phyloP scores from a whole-genome alignment of 2,113 vertebrate genomes.

The Tupaia chinensis region DNA sequence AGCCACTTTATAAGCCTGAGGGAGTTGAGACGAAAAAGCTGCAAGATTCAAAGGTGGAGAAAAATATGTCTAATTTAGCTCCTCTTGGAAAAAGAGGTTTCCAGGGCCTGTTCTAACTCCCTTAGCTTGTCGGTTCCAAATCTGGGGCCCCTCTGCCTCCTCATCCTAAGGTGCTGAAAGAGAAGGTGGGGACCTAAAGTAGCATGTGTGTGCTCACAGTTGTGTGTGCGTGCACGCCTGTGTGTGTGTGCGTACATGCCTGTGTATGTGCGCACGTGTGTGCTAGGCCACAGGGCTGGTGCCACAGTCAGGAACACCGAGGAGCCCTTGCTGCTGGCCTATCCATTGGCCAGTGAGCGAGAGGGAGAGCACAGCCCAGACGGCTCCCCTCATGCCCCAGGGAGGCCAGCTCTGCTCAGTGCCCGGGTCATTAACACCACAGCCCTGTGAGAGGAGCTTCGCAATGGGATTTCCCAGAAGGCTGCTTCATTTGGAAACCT shows the following conservation, averaged over 20 bases:
- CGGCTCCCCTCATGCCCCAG: not conserved
- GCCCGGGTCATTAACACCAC: not conserved
- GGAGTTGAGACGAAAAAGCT: slow-evolving; percentile 78
- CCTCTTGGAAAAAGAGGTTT: slow-evolving; percentile 43
- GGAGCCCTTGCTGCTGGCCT: slow-evolving; percentile 63
- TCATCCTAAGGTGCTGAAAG: not conserved
- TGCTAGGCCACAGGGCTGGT: not conserved
- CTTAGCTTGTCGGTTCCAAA: not conserved
- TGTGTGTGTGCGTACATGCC: not conserved
- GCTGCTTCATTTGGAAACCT: slow-evolving; percentile 58
- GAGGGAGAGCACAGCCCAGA: not conserved
- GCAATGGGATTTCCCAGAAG: slow-evolving; percentile 66
- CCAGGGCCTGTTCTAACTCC: slow-evolving; percentile 27
- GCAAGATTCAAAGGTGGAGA: slow-evolving; percentile 69
- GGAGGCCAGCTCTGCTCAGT: not conserved
- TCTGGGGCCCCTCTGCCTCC: not conserved
- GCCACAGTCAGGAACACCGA: slow-evolving; percentile 3
- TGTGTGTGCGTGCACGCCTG: not conserved
- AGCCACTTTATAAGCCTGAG: slow-evolving; percentile 80
- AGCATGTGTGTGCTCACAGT: not conserved
- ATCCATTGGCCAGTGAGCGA: not conserved
- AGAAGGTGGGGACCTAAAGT: not conserved
- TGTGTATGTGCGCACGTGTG: not conserved
- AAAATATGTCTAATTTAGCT: slow-evolving; percentile 80
- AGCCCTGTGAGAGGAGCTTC: not conserved